phyloP scores from a whole-genome alignment of 2,797 vertebrate genomes.

The Crotalus adamanteus region DNA sequence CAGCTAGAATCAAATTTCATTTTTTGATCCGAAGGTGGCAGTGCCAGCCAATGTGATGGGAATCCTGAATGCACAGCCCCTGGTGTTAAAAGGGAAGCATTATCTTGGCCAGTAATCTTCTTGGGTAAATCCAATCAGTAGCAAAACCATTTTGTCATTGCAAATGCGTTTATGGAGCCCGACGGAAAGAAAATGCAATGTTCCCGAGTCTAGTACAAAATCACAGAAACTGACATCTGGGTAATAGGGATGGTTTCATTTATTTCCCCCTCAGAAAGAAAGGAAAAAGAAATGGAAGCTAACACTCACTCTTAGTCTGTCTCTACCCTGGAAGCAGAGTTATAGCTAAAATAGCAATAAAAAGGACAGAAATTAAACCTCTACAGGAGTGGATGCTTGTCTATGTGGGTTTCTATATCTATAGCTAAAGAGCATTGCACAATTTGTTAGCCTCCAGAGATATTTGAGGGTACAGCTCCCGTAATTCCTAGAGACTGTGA shows the following conservation, averaged over 20 bases:
- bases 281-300: slow-evolving; percentile 21
- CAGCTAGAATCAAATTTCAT: slow-evolving; percentile 48
- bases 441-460: not conserved
- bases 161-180: slow-evolving; percentile 40
- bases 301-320: slow-evolving; percentile 11
- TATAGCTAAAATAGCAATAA: not conserved
- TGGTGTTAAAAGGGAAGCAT: slow-evolving; percentile 31
- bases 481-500: not conserved
- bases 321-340: slow-evolving; percentile 14
- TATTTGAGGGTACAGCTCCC: not conserved
- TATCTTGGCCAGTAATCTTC: slow-evolving; percentile 30
- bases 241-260: slow-evolving; percentile 12
- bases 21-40: slow-evolving; percentile 43
- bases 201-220: slow-evolving; percentile 46
- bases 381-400: not conserved
- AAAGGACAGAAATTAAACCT: not conserved
- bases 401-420: not conserved
- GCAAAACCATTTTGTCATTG: slow-evolving; percentile 55
- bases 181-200: slow-evolving; percentile 41
- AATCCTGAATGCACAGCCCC: slow-evolving; percentile 48
- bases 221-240: slow-evolving; percentile 21
- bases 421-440: not conserved
- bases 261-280: not conserved
- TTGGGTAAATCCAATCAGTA: slow-evolving; percentile 6
- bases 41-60: slow-evolving; percentile 23